Evolutionary conservation across 2,888 invertebrate genomes (phyloP), one percentile per base, ranked within the genome.

Genomic region (Heptascelio sp.): DNA sequence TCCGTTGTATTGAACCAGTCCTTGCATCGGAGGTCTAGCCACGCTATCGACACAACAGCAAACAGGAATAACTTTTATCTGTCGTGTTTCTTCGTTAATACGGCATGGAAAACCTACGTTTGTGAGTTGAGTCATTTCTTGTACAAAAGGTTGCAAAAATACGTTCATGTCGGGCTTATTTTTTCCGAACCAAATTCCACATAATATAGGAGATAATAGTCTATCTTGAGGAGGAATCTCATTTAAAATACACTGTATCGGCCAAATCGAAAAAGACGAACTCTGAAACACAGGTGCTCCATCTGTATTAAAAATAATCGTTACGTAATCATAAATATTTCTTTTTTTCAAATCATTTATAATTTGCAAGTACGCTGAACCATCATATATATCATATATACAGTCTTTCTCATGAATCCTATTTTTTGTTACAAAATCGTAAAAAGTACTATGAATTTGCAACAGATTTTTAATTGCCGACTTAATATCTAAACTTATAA

Each of bases 1-100:
- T 11, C 76, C 81, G 37, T 81, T 76, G 40, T 30, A 82, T 67
- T 82, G 77, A 13, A 43, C 51, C 15, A 82, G 26, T 26, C 72
- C 81, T 65, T 72, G 81, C 77, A 82, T 72, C 17, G 81, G 72
- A 26, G 77, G 30, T 30, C 77, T 49, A 21, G 80, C 80, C 25
- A 68, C 51, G 13, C 70, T 68, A 80, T 76, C 75, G 19, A 80
- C 70, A 53, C 77, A 77, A 30, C 72, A 57, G 40, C 64, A 19
- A 15, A 80, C 19, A 25, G 68, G 37, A n/a, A 64, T 53, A 26
- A 67, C 37, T 51, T 67, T 68, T 53, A 80, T 21, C 17, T 40
- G 19, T 49, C 60, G 26, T 26, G 40, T 55, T 19, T 67, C 65
- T 25, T 30, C 25, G n/a, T 15, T 23, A 23, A 57, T 21, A 25